These are phyloP conservation scores for human (Homo sapiens) DNA, from an alignment of 2,113 vertebrate genomes.

Conservation along the genomic window GRCh38 chr13:83485001-83485500, in stretches of 20 bases:
- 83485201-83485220: not conserved
- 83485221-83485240: not conserved
- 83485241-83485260: not conserved
- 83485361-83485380: not conserved
- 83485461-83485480: not conserved
- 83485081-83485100: not conserved
- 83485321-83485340: not conserved
- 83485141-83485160: not conserved
- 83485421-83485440: not conserved
- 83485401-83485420: not conserved
- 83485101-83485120: not conserved
- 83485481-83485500: not conserved
- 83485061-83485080: not conserved
- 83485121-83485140: not conserved
- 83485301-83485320: not conserved
- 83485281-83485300: not conserved
- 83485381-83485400: constrained; percentile 24
- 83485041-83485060: not conserved
- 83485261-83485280: not conserved
- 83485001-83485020: not conserved
- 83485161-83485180: not conserved
- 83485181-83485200: not conserved
- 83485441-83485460: not conserved
- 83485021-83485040: not conserved
- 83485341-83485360: not conserved